Evolutionary conservation across 2,888 invertebrate species (phyloP), one percentile per base, ranked within the genome.

Genomic region (Lottia scabra): DNA sequence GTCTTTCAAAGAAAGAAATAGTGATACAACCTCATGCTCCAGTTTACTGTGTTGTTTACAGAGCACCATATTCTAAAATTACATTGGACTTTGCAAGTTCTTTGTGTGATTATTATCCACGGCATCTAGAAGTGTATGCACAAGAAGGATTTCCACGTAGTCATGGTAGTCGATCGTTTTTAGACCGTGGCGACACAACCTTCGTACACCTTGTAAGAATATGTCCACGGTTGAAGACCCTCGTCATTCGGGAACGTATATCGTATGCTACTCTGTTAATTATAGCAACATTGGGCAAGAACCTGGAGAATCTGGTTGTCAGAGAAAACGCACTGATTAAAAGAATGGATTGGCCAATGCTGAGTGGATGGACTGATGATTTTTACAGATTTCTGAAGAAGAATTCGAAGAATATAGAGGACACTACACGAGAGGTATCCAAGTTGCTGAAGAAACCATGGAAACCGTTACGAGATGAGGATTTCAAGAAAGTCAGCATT

Each of bases 221-320:
- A 81, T 95, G 95, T 87, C 92, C 91, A 27, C 91, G 92, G 83
- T 87, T 95, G 64, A 92, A 93, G 71, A 94, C 94, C 8, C 87
- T 95, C 89, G 94, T 95, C 84, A 82, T 89, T 15, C 92, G 94
- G 10, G 95, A 95, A 87, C 92, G 93, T 82, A 92, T 96, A 72
- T 95, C 95, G 5, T 94, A 95, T 1, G 92, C 94, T 0, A 95
- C 95, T 0, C 91, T 95, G 19, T 89, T 95, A 63, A 90, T 95
- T 16, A 90, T 95, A 63, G 94, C 93, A 0, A 91, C 91, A 65
- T 92, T 92, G 1, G 93, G 93, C 0, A 92, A 92, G 81, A 92
- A 92, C 78, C 89, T 95, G 70, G 91, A 91, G 26, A 91, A 91
- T 70, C 90, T 95, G 2, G 90, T 93, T 78, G 92, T 96, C 0